Conservation (phyloP, 2,797 vertebrate species). For the Parauchenoglanis punctatus region DNA sequence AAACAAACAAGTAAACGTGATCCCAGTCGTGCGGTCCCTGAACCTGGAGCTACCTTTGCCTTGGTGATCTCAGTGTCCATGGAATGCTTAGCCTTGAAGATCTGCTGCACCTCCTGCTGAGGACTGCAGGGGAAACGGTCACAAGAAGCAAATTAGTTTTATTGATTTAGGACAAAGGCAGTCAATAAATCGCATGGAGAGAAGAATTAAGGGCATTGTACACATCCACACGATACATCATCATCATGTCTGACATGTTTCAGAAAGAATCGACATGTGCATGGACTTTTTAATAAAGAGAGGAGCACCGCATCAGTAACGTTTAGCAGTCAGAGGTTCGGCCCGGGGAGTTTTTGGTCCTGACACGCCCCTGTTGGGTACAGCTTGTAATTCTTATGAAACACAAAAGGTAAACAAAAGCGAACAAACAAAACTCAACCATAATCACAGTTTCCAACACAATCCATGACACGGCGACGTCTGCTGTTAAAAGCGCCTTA, state of each 20-base stretch:
- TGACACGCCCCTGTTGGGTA: background rate
- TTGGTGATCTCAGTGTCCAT: conserved; percentile 92
- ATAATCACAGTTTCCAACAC: no score
- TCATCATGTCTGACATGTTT: background rate
- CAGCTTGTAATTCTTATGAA: background rate
- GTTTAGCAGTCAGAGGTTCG: background rate
- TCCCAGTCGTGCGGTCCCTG: background rate
- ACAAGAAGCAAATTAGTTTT: background rate
- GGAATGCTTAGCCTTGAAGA: conserved; percentile 88
- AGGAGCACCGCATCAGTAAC: no score
- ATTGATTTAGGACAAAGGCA: background rate
- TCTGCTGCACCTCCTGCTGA: conserved; percentile 91
- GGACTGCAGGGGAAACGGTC: conserved; percentile 71
- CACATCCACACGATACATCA: background rate
- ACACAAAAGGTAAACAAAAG: background rate
- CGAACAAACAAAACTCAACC: background rate
- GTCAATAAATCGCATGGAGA: background rate
- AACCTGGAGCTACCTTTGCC: conserved; percentile 78
- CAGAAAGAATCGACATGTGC: background rate
- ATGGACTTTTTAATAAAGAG: background rate
- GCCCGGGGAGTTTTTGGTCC: background rate
- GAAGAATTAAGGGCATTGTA: background rate
- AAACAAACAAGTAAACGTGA: background rate
- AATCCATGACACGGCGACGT: no score
- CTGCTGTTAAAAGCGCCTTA: no score